Conservation (phyloP, 2,113 vertebrate species). For the Microcebus ravelobensis region DNA sequence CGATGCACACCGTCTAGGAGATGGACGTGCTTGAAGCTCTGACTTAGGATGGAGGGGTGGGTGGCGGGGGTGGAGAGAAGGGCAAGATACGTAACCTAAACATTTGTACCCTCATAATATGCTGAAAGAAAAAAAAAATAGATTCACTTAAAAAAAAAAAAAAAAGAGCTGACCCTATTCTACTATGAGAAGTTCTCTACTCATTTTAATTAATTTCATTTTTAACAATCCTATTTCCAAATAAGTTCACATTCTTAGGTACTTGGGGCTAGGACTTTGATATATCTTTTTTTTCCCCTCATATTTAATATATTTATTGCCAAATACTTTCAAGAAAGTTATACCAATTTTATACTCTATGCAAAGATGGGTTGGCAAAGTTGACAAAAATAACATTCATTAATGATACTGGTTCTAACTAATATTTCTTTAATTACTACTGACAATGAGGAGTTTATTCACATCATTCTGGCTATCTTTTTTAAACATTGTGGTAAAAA, state of each 20-base stretch:
- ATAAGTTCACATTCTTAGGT: neutral
- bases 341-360: neutral
- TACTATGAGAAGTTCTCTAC: neutral
- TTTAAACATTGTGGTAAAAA: neutral
- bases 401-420: neutral
- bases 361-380: neutral
- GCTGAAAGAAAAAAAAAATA: too few relatives aligned
- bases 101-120: too few relatives aligned
- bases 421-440: neutral
- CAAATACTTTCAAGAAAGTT: constrained; percentile 20
- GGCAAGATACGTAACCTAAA: too few relatives aligned
- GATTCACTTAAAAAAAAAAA: too few relatives aligned
- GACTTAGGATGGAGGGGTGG: too few relatives aligned
- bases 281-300: neutral
- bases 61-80: too few relatives aligned
- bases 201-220: neutral
- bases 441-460: neutral
- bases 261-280: neutral
- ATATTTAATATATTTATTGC: neutral
- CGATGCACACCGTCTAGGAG: too few relatives aligned
- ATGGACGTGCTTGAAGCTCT: too few relatives aligned
- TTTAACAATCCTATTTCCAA: neutral
- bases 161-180: neutral
- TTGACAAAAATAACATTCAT: neutral
- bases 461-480: neutral